phyloP scores from a whole-genome alignment of 2,888 invertebrate species.

The Pharmacophagus antenor region DNA sequence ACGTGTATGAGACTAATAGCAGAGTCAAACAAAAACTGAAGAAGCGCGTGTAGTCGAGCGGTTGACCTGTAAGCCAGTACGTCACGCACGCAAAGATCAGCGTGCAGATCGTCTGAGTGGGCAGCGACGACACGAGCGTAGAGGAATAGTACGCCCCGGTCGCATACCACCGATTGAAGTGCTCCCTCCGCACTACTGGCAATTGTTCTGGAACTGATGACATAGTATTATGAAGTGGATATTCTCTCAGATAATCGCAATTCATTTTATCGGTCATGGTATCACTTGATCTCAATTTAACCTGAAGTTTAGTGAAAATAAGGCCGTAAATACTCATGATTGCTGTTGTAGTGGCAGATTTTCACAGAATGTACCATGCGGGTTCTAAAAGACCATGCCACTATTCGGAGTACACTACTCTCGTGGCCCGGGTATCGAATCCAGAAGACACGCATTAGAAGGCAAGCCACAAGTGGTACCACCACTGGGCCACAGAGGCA shows the following conservation, averaged over 20 bases:
- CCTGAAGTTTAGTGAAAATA: too few species aligned
- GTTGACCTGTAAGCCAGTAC: slow-evolving; percentile 93
- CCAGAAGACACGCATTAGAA: too few species aligned
- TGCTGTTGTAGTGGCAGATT: too few species aligned
- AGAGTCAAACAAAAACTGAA: slow-evolving; percentile 86
- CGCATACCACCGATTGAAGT: slow-evolving; percentile 95
- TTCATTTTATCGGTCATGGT: too few species aligned
- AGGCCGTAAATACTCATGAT: too few species aligned
- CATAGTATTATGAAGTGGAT: neutral
- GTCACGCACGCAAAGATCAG: slow-evolving; percentile 88
- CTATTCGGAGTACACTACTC: too few species aligned
- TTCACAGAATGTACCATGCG: too few species aligned
- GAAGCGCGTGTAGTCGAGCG: slow-evolving; percentile 87
- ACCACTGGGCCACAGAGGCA: too few species aligned
- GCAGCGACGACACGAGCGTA: slow-evolving; percentile 89
- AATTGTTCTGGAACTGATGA: slow-evolving; percentile 90
- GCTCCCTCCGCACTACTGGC: slow-evolving; percentile 89
- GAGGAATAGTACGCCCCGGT: slow-evolving; percentile 90
- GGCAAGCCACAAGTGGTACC: too few species aligned
- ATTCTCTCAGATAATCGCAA: neutral
- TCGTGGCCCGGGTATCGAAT: too few species aligned
- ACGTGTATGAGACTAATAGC: slow-evolving; percentile 89
- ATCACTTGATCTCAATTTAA: too few species aligned
- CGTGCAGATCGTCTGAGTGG: slow-evolving; percentile 89
- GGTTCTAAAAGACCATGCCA: too few species aligned